Base-by-base conservation (phyloP, 2,797 vertebrate genomes). In the Rhabdomys pumilio region DNA sequence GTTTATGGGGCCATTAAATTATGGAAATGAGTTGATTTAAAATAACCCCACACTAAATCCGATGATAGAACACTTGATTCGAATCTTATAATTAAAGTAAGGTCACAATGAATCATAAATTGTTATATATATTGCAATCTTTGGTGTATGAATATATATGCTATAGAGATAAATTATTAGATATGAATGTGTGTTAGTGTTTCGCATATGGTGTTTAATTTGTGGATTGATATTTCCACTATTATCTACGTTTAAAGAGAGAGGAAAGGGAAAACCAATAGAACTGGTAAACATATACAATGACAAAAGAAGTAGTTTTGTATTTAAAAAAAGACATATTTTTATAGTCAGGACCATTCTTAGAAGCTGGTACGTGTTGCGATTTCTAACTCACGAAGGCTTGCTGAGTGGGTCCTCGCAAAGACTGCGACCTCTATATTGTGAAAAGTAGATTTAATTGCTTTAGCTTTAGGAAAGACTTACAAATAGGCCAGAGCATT, bases 1-100 rank as follows among this genome's bases (percentile, higher is more conserved):
- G 50, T 29, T 85, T 76, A 65, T 80, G 38, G 89, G 76, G 67
- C 63, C 22, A 89, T 94, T 76, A 85, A 22, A 77, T 93, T 95
- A 41, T 86, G 38, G 67, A 96, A 94, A 91, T 67, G n/a, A 95
- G 3, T 85, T 91, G 67, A 93, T 69, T 93, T 91, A 89, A 93
- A 93, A 86, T 79, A 47, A 19, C n/a, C 38, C 41, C 72, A 76
- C 10, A 29, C 31, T 24, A 92, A 92, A 65, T 63, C 8, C 95
- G 89, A 84, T 88, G 22, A 34, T 31, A 80, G 31, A 44, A 0
- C 24, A 82, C 38, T 81, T 80, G 31, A 95, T 61, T 89, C 41
- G 20, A 87, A 19, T 76, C 20, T 26, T 76, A 57, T 2, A 84
- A 59, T 83, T 87, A 41, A 67, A 24, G 50, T 31, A 57, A 88